Evolutionary conservation across 2,113 vertebrate species (phyloP).

Genomic region (Gulo gulo): DNA sequence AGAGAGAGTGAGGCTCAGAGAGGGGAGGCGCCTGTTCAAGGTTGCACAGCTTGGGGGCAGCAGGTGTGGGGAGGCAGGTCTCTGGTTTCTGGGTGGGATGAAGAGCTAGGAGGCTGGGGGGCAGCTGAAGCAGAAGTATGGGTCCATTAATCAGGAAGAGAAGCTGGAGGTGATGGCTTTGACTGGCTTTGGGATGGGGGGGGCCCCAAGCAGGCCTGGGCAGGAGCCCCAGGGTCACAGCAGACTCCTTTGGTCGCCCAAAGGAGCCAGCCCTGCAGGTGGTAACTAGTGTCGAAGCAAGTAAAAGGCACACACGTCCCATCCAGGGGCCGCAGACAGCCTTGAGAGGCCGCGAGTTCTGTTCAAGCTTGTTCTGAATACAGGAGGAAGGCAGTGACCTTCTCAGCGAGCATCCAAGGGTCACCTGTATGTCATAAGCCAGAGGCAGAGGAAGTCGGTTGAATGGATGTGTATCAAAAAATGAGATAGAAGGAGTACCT

Average conservation of each 20-base stretch:
- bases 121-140: not conserved
- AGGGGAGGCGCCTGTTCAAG: not conserved
- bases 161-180: not conserved
- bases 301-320: not conserved
- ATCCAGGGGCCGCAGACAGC: no score
- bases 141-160: not conserved
- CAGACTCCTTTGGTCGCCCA: not conserved
- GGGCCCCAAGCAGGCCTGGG: not conserved
- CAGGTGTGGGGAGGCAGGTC: not conserved
- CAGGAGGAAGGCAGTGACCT: not conserved
- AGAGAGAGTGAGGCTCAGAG: not conserved
- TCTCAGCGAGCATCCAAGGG: not conserved
- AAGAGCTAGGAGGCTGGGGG: accelerated
- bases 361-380: not conserved
- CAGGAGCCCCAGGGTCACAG: not conserved
- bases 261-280: not conserved
- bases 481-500: not conserved
- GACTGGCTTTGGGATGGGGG: not conserved
- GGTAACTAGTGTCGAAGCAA: not conserved
- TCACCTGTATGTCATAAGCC: not conserved
- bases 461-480: not conserved
- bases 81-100: not conserved
- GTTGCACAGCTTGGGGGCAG: accelerated
- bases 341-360: accelerated
- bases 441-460: not conserved